Conservation (phyloP, 2,113 vertebrate genomes). For the Ciconia stormi region DNA sequence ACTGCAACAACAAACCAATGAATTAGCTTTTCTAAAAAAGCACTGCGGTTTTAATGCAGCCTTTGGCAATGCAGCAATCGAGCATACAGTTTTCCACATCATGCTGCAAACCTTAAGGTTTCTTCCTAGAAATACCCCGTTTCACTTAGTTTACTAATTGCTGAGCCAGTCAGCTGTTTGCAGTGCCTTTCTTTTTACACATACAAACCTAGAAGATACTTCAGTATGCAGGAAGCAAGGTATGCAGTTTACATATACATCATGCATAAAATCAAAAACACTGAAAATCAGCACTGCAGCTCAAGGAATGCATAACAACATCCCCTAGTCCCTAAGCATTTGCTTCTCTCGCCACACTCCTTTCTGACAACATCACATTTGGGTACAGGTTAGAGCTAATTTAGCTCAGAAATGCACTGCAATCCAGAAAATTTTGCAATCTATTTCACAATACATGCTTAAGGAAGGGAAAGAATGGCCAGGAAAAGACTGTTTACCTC, state of each 20-base stretch:
- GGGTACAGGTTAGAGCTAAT: not conserved
- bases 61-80: not conserved
- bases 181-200: not conserved
- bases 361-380: not conserved
- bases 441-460: not conserved
- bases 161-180: not conserved
- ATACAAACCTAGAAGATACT: not conserved
- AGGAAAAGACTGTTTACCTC: not conserved
- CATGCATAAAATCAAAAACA: not conserved
- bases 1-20: not conserved
- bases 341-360: not conserved
- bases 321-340: not conserved
- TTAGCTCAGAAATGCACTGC: not conserved
- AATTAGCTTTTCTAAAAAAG: slow-evolving; percentile 8
- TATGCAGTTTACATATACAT: not conserved
- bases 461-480: not conserved
- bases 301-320: not conserved
- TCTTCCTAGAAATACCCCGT: not conserved
- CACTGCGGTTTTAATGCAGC: slow-evolving; percentile 5
- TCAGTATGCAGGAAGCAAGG: not conserved
- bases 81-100: not conserved
- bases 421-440: not conserved
- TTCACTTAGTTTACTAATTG: not conserved
- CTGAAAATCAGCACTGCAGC: not conserved
- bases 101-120: not conserved